Evolutionary conservation across 2,797 vertebrate species (phyloP).

Genomic region (Oreonectes daqikongensis): DNA sequence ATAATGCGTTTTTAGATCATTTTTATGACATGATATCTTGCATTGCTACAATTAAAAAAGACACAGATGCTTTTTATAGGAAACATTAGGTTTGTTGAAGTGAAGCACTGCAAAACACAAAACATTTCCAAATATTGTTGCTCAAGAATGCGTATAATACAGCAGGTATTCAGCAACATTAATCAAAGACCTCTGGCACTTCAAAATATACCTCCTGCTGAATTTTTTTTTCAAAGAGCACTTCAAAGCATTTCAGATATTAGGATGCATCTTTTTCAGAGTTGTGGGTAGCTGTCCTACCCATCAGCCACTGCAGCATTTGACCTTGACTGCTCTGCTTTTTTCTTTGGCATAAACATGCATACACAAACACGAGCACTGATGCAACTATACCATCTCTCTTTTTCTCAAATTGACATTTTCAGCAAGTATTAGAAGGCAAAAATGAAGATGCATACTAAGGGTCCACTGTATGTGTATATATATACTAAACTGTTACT

Average conservation of each 20-base stretch:
- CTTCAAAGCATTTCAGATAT: constrained; percentile 36
- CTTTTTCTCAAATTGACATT: neutral
- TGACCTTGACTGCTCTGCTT: constrained; percentile 21
- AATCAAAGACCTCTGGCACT: neutral
- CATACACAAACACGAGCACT: neutral
- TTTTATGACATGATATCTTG: neutral
- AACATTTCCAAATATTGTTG: neutral
- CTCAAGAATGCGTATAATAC: constrained; percentile 15
- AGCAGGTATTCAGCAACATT: constrained; percentile 1
- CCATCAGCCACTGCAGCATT: constrained; percentile 14
- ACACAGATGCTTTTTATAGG: too few species aligned
- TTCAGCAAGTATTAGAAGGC: neutral
- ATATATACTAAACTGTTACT: too few species aligned
- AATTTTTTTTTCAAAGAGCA: constrained; percentile 7
- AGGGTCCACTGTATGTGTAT: neutral
- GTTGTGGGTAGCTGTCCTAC: constrained; percentile 22
- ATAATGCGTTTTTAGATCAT: too few species aligned
- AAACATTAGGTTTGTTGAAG: too few species aligned
- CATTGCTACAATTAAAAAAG: too few species aligned
- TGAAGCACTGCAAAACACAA: neutral
- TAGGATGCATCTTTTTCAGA: constrained; percentile 15
- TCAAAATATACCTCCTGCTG: neutral
- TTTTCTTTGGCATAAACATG: constrained; percentile 2
- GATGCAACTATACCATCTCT: neutral
- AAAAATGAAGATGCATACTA: neutral